Evolutionary conservation across 2,888 invertebrate species (phyloP).

Genomic region (Apodemia hepburni): DNA sequence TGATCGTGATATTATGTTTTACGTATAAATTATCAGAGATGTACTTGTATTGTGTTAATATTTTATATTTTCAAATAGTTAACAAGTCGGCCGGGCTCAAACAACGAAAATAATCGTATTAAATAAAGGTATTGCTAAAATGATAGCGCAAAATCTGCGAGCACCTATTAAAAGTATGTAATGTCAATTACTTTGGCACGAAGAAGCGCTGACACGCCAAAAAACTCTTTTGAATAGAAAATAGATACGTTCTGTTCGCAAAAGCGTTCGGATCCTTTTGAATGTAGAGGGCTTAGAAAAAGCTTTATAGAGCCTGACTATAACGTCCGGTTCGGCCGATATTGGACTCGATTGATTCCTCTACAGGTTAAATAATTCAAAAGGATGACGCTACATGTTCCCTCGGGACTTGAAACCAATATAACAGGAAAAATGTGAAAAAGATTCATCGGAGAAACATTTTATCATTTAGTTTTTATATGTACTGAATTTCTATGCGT

Average conservation of each 20-base stretch:
- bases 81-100: too few relatives aligned
- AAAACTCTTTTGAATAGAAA: constrained; percentile 13
- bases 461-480: constrained; percentile 1
- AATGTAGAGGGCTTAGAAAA: constrained; percentile 41
- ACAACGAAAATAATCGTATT: too few relatives aligned
- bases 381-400: constrained; percentile 37
- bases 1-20: too few relatives aligned
- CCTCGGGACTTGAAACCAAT: constrained; percentile 20
- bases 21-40: too few relatives aligned
- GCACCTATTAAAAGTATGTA: not conserved
- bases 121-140: too few relatives aligned
- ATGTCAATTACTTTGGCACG: not conserved
- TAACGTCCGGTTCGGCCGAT: constrained; percentile 38
- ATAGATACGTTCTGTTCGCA: constrained; percentile 18
- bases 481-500: not conserved
- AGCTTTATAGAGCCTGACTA: constrained; percentile 39
- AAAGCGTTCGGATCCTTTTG: constrained; percentile 33
- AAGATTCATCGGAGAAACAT: not conserved
- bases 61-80: too few relatives aligned
- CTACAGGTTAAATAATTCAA: constrained; percentile 55
- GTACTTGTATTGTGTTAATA: too few relatives aligned
- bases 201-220: not conserved
- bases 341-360: constrained; percentile 48
- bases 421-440: constrained; percentile 6
- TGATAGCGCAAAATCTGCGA: too few relatives aligned